Percentiles rank a stretch among this genome's conserved stretches.
Conservation (phyloP, 2,888 invertebrate species). For the Cheilosia variabilis region DNA sequence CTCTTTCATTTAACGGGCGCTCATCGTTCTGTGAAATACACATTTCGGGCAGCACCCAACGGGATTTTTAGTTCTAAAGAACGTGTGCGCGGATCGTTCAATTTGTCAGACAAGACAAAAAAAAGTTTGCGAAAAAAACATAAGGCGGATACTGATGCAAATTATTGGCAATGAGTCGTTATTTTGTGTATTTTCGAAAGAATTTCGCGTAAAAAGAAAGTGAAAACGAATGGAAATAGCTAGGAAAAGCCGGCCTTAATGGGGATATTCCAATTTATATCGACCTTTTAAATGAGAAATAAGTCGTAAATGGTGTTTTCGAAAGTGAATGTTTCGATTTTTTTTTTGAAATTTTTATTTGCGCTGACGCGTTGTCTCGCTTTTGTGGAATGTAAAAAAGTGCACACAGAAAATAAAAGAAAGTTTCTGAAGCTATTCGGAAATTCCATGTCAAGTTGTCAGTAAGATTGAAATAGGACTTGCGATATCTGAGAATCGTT, state of each 20-base stretch:
- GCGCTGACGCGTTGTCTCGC: not conserved
- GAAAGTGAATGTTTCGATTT: not conserved
- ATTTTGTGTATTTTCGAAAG: constrained; percentile 30
- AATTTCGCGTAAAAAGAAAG: constrained; percentile 24
- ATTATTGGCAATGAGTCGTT: constrained; percentile 59
- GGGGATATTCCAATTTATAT: constrained; percentile 28
- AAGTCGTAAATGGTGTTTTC: constrained; percentile 64
- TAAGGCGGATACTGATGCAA: constrained; percentile 34
- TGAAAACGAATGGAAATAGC: constrained; percentile 25
- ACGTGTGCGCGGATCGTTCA: constrained; percentile 53
- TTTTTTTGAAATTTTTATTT: not conserved
- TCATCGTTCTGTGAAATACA: constrained; percentile 60
- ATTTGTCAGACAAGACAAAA: constrained; percentile 55
- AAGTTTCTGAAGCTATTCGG: constrained; percentile 8
- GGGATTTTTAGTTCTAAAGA: constrained; percentile 22
- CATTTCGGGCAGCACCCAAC: constrained; percentile 21
- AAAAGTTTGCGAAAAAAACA: constrained; percentile 8
- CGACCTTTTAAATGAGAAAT: constrained; percentile 24
- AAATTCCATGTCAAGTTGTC: constrained; percentile 7
- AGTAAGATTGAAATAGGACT: constrained; percentile 16
- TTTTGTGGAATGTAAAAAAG: constrained; percentile 6
- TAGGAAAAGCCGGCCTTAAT: constrained; percentile 27
- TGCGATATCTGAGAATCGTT: not conserved
- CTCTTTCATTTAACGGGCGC: constrained; percentile 62
- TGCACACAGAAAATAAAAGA: not conserved